These are phyloP conservation scores for Dendronephthya gigantea DNA, from an alignment of 64 coral and sea anemone species.

Conservation along the genomic window DNA sequence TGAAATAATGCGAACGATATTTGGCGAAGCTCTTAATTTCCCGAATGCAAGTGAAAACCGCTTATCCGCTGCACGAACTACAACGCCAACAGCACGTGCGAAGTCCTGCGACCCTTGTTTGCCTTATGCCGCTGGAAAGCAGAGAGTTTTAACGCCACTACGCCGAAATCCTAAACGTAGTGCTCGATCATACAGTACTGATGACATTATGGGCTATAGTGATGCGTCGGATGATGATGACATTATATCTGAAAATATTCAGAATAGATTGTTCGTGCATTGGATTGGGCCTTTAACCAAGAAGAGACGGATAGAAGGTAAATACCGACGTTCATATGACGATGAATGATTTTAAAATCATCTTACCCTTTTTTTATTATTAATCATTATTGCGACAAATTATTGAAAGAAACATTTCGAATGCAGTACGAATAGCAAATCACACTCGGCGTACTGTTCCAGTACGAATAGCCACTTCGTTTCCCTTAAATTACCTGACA, in stretches of 20 bases:
- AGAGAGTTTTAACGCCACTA: background rate
- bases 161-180: background rate
- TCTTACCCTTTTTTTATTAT: no score
- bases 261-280: background rate
- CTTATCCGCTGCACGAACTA: no score
- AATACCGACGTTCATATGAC: no score
- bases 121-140: background rate
- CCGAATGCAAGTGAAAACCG: background rate
- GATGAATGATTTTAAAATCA: no score
- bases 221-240: background rate
- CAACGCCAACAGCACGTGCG: background rate
- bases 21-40: background rate
- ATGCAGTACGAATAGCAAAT: no score
- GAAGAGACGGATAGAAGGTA: background rate
- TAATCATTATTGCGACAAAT: no score
- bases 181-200: background rate
- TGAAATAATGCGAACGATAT: background rate
- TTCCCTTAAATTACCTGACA: no score
- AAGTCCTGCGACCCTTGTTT: background rate
- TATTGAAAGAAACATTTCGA: no score
- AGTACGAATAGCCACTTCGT: no score
- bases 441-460: no score
- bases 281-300: constrained; percentile 9
- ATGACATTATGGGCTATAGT: background rate
- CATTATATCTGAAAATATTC: background rate